Evolutionary conservation across 2,113 vertebrate species (phyloP), one percentile per base, ranked within the genome.

Genomic region (Lagopus leucura): DNA sequence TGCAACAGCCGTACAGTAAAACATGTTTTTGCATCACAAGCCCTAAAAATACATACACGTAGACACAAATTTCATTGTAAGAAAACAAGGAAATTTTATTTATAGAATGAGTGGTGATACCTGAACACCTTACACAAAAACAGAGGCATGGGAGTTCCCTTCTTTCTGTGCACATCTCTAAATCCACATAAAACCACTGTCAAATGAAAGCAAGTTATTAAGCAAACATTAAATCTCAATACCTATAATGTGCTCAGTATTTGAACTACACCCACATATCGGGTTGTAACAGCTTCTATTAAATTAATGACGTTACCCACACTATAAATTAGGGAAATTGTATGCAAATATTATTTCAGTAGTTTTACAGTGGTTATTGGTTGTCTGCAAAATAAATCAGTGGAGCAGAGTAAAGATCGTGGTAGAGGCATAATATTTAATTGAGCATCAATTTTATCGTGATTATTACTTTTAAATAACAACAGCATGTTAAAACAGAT

Each of bases 391-490:
- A 98, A 98, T 97, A 97, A 97, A 97, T 97, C 94, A 97, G 80
- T 77, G 87, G 74, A 97, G 93, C 94, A 95, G 63, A 95, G 88
- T 90, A 95, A 93, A 97, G 94, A 95, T 94, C 95, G 58, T 77
- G 64, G 76, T 57, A 90, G 88, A 74, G 91, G 70, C 72, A 65
- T 63, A 92, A 88, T 92, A 96, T 97, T 97, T 97, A 97, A 97
- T 90, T 96, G 95, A 93, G 89, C 58, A 88, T 83, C 94, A 95
- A 97, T 98, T 97, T 97, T 95, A 97, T 87, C 92, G 89, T 85
- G 89, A 97, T 97, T 95, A 97, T 97, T 97, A 93, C 91, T 94
- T 97, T 97, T 95, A 95, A 98, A 95, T 96, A 97, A 95, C 93
- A 97, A 92, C 88, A 94, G 73, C 22, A 8, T 11, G 81, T 95